Evolutionary conservation across 2,113 vertebrate species (phyloP), one percentile per base, ranked within the genome.

Genomic region (Benitochromis conjunctus): DNA sequence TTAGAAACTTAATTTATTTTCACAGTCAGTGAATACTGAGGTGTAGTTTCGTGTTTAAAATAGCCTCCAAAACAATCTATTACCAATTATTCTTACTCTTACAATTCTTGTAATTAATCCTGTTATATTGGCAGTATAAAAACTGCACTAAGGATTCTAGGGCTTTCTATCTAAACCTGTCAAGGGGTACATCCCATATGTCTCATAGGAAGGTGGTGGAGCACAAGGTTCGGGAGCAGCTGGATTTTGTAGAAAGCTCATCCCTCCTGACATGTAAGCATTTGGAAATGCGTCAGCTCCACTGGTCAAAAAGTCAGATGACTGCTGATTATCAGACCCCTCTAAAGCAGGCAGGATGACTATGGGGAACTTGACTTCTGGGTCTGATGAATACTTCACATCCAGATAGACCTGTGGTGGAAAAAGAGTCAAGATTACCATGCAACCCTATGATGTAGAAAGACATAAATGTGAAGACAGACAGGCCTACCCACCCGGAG

Each of bases 381-480:
- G 93, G 84, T 94, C 90, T 21, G 7, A 58, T 55, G 90, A 89
- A 36, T 85, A 92, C 53, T 93, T 93, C 36, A 94, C 89, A 89
- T 95, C 90, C 81, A 95, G 85, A 66, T 93, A 93, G 38, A 94
- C 74, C 94, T 95, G 89, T 26, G 26, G 41, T 9, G 18, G 48
- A 62, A 48, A 86, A 56, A 46, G 1, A 53, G 19, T 38, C 43
- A 51, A 21, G 16, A 18, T 81, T 57, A 26, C 51, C 6, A 26
- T 24, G 3, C 16, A 74, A 18, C 2, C 10, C 3, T 48, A 29
- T 4, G 26, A 26, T 21, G 14, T 5, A 55, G 10, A 82, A 12
- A 57, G 9, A 48, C 16, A 55, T 12, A 19, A 16, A 54, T 12
- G 16, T 29, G 46, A 29, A 43, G 24, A 36, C 4, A 26, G 7